These are phyloP conservation scores for Steatocranus sp. DNA, from an alignment of 2,797 vertebrate genomes.

Conservation along the genomic window DNA sequence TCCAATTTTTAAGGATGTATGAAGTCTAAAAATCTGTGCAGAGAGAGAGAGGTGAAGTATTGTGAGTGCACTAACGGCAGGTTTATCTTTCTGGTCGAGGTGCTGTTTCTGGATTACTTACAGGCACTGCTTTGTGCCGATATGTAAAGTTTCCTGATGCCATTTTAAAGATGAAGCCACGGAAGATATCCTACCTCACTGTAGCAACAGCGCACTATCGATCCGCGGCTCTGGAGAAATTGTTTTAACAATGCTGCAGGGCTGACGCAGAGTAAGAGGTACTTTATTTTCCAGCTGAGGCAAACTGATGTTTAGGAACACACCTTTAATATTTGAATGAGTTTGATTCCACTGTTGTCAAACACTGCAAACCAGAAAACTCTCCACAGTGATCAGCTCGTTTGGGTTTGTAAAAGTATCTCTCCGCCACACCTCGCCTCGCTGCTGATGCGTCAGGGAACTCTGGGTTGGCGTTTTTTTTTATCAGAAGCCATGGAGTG, in stretches of 20 bases:
- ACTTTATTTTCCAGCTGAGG: background rate
- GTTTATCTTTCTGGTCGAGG: background rate
- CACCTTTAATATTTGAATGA: background rate
- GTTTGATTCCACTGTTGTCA: background rate
- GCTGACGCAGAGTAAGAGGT: background rate
- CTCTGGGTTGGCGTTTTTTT: background rate
- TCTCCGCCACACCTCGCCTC: background rate
- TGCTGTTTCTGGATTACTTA: background rate
- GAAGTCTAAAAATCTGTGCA: background rate
- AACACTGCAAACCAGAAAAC: background rate
- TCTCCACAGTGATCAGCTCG: background rate
- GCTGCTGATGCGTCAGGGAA: conserved; percentile 4
- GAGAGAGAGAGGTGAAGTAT: background rate
- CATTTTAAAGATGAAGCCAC: background rate
- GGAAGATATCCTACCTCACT: background rate
- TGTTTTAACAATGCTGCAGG: conserved; percentile 1
- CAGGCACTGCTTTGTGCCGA: background rate
- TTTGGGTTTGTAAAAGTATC: background rate
- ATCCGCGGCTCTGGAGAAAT: background rate
- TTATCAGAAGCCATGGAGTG: conserved; percentile 7
- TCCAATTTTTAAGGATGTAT: background rate
- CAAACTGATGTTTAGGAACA: background rate
- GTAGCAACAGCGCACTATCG: background rate
- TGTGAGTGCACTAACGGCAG: background rate
- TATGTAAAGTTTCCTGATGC: background rate